Evolutionary conservation across 2,888 invertebrate genomes (phyloP).

Genomic region (Itoplectis maculator): DNA sequence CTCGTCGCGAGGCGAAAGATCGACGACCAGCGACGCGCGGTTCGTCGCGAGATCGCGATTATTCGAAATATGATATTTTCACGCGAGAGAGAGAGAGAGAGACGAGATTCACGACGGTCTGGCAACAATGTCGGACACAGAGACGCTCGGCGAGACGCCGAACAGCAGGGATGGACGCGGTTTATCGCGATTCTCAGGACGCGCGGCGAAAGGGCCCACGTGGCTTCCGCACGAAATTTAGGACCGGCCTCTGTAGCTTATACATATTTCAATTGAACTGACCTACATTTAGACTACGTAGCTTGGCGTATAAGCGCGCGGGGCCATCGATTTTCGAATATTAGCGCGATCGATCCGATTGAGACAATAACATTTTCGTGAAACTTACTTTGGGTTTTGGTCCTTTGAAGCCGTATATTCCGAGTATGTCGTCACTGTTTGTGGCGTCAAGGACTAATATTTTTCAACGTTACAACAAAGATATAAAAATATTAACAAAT

Average conservation of each 20-base stretch:
- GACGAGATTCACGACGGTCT: constrained; percentile 59
- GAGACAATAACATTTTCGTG: background rate
- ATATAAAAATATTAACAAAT: constrained; percentile 20
- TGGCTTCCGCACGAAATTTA: constrained; percentile 1
- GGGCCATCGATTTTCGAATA: background rate
- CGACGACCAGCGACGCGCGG: constrained; percentile 27
- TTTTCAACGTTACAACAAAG: background rate
- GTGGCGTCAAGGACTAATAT: constrained; percentile 28
- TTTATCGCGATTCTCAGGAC: constrained; percentile 6
- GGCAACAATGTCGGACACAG: constrained; percentile 74
- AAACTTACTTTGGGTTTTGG: constrained; percentile 72
- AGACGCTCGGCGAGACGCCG: constrained; percentile 45
- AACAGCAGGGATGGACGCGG: constrained; percentile 5
- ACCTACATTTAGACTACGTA: background rate
- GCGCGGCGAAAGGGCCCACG: constrained; percentile 30
- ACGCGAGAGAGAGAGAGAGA: background rate
- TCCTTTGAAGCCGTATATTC: constrained; percentile 75
- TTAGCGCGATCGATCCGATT: background rate
- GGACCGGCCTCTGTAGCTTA: background rate
- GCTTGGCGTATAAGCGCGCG: background rate
- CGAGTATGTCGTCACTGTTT: constrained; percentile 73
- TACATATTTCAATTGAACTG: constrained; percentile 15
- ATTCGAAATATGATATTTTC: constrained; percentile 65
- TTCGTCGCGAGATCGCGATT: constrained; percentile 52
- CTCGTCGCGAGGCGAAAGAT: constrained; percentile 37